Percentiles rank a stretch among this genome's conserved stretches.
Conservation (phyloP, 2,888 invertebrate genomes). For the Drosophila borealis region DNA sequence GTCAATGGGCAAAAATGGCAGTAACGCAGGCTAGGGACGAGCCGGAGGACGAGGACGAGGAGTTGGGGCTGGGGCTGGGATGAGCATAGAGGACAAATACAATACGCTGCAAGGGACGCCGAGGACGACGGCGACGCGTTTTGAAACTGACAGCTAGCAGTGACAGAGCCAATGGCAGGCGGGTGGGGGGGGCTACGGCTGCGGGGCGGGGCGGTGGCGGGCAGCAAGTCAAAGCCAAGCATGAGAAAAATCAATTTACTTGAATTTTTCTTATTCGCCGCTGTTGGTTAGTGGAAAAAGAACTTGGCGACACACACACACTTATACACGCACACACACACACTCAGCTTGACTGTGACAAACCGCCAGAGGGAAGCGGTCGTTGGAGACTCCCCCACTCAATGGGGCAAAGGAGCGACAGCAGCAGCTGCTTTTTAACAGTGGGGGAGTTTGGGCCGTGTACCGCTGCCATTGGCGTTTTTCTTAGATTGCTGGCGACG, state of each 20-base stretch:
- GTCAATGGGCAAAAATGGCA: conserved; percentile 55
- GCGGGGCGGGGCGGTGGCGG: background rate
- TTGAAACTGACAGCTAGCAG: conserved; percentile 67
- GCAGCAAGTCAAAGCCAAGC: conserved; percentile 62
- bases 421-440: conserved; percentile 64
- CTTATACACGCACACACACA: conserved; percentile 18
- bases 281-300: conserved; percentile 46
- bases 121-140: conserved; percentile 42
- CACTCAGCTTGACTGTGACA: conserved; percentile 69
- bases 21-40: conserved; percentile 23
- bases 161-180: conserved; percentile 13
- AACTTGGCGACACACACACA: conserved; percentile 53
- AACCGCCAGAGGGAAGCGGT: conserved; percentile 41
- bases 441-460: conserved; percentile 14
- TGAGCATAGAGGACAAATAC: conserved; percentile 46
- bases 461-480: conserved; percentile 67
- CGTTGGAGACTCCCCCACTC: background rate
- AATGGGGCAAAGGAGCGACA: conserved; percentile 51
- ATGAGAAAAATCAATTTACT: conserved; percentile 78
- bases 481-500: conserved; percentile 72
- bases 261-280: conserved; percentile 72
- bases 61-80: conserved; percentile 11
- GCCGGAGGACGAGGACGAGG: background rate
- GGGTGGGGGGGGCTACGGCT: background rate
- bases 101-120: conserved; percentile 44